Evolutionary conservation across 2,797 vertebrate genomes (phyloP), one percentile per base, ranked within the genome.

Genomic region (Limnodromus scolopaceus): DNA sequence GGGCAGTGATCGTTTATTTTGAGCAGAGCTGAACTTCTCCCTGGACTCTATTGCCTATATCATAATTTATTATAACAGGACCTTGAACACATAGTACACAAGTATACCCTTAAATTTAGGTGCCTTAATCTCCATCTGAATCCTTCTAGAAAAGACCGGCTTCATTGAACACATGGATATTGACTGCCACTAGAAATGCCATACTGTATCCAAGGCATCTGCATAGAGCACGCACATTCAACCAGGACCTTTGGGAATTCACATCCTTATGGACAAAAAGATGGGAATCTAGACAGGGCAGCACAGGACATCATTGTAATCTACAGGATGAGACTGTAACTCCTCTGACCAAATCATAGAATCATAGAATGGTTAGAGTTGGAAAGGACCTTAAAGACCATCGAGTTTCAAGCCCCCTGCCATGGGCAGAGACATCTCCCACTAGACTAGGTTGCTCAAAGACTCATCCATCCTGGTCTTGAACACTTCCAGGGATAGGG

Each of bases 221-320:
- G 20, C 38, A 77, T 28, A 68, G 45, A 39, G 39, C 28, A 72
- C 19, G 15, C 2, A 58, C 19, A 22, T 48, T 22, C 3, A 16
- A 70, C 15, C 28, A 69, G 34, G 34, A 79, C 20, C 32, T 75
- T 61, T 57, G n/a, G 15, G 27, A 39, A 94, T 34, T 23, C 34
- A 41, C 32, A 55, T 48, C 61, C 14, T 45, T 45, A 28, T 45
- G 69, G 32, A 46, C 8, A n/a, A 43, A 2, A 36, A 55, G 61
- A 28, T 1, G 12, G 36, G 38, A 63, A 74, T 22, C 13, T 64
- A 58, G 16, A 4, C 22, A 63, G 11, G 28, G 18, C 2, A 19
- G 12, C 20, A 41, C 5, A 87, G 12, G 13, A 38, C 24, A 24
- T 14, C 0, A 0, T 0, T 15, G 27, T 11, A 39, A 17, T 53